Percentiles rank a stretch among this genome's conserved stretches.
Conservation (phyloP, 2,113 vertebrate species). For the Oxyruncus cristatus region DNA sequence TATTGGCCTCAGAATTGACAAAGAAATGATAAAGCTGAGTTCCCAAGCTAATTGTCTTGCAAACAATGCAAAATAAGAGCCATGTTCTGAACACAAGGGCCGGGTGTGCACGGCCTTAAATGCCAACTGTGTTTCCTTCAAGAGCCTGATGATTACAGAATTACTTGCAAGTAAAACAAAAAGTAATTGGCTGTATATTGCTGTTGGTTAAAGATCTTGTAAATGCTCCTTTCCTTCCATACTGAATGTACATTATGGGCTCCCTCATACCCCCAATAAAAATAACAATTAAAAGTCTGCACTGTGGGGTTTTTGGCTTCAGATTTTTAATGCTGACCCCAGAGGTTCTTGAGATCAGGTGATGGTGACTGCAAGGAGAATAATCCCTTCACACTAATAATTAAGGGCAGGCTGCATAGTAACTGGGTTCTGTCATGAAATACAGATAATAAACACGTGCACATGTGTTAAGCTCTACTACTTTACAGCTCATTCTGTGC, state of each 20-base stretch:
- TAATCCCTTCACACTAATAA: slow-evolving; percentile 80
- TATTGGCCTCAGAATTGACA: slow-evolving; percentile 10
- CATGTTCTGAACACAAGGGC: background rate
- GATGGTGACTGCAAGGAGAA: slow-evolving; percentile 65
- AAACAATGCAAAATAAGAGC: slow-evolving; percentile 7
- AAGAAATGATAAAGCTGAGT: background rate
- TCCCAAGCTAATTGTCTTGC: background rate
- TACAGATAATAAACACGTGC: slow-evolving; percentile 83
- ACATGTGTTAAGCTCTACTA: slow-evolving; percentile 79
- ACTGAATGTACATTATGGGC: slow-evolving; percentile 16
- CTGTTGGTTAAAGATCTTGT: slow-evolving; percentile 47
- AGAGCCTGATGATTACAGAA: slow-evolving; percentile 28
- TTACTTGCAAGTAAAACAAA: slow-evolving; percentile 47
- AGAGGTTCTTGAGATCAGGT: slow-evolving; percentile 66
- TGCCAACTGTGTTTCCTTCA: background rate
- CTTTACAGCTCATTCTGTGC: slow-evolving; percentile 81
- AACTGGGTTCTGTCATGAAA: slow-evolving; percentile 76
- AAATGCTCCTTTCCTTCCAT: slow-evolving; percentile 50
- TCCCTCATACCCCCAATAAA: slow-evolving; percentile 21
- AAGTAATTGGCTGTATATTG: slow-evolving; percentile 62
- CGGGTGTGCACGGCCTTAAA: background rate
- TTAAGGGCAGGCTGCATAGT: slow-evolving; percentile 74
- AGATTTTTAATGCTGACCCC: slow-evolving; percentile 61
- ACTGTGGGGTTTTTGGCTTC: slow-evolving; percentile 10
- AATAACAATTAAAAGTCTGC: slow-evolving; percentile 59